phyloP scores from a whole-genome alignment of 2,113 vertebrate genomes.

The Corvus cornix region DNA sequence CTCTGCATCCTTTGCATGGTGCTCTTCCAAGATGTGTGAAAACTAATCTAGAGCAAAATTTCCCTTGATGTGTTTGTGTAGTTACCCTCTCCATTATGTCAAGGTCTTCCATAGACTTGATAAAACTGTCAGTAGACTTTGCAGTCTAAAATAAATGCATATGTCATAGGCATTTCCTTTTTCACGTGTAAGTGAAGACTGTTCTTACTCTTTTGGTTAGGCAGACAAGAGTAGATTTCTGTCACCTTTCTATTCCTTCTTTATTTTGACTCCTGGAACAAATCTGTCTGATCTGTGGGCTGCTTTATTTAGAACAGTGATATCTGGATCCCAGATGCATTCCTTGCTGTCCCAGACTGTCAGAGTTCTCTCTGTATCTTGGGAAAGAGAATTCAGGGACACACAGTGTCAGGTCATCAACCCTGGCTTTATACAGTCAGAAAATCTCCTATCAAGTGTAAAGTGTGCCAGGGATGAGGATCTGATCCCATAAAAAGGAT shows the following conservation, averaged over 20 bases:
- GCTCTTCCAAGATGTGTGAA: neutral
- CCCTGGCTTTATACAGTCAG: neutral
- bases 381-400: neutral
- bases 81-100: neutral
- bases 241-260: neutral
- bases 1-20: neutral
- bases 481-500: neutral
- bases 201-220: neutral
- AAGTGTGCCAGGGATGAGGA: neutral
- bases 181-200: neutral
- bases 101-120: neutral
- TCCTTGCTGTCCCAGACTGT: neutral
- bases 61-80: neutral
- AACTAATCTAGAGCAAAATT: neutral
- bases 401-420: neutral
- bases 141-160: neutral
- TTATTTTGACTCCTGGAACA: neutral
- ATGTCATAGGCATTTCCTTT: neutral
- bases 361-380: neutral
- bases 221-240: neutral
- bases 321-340: neutral
- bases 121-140: neutral
- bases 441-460: neutral
- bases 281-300: neutral
- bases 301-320: neutral